Evolutionary conservation across 2,113 vertebrate genomes (phyloP).

Genomic region (Lethenteron reissneri): DNA sequence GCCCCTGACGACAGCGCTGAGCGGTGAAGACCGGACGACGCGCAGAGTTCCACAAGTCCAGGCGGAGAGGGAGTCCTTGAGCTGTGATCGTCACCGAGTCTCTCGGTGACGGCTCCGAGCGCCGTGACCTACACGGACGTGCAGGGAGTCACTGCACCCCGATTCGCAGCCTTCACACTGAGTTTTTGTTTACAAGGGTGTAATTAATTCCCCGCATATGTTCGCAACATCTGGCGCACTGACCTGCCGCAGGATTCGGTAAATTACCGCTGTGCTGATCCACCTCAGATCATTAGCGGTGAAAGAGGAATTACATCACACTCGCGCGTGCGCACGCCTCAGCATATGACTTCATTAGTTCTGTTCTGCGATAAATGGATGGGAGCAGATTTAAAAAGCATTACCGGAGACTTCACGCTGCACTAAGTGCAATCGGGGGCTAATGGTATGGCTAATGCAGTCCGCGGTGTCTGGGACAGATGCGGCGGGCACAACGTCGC

Average conservation of each 20-base stretch:
- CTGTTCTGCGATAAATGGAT: constrained; percentile 3
- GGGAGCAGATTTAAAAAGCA: constrained; percentile 1
- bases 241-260: constrained; percentile 81
- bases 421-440: background rate
- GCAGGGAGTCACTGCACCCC: background rate
- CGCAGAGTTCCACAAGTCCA: background rate
- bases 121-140: background rate
- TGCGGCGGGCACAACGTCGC: too few species aligned
- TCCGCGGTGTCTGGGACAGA: constrained; percentile 1
- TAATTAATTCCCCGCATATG: constrained; percentile 99
- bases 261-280: constrained; percentile 62
- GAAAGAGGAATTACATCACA: background rate
- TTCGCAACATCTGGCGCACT: constrained; percentile 92
- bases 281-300: constrained; percentile 69
- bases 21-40: background rate
- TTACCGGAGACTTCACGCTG: background rate
- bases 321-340: background rate
- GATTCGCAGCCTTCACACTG: constrained; percentile 18
- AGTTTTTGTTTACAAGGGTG: constrained; percentile 98
- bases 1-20: background rate
- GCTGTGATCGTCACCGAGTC: background rate
- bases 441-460: constrained; percentile 2
- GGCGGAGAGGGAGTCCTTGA: background rate
- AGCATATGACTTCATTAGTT: constrained; percentile 6
- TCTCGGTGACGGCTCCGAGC: background rate